Percentiles rank a stretch among this genome's conserved stretches.
phyloP scores from a whole-genome alignment of 1,140 invertebrate species.

The Dendroctonus ponderosae region DNA sequence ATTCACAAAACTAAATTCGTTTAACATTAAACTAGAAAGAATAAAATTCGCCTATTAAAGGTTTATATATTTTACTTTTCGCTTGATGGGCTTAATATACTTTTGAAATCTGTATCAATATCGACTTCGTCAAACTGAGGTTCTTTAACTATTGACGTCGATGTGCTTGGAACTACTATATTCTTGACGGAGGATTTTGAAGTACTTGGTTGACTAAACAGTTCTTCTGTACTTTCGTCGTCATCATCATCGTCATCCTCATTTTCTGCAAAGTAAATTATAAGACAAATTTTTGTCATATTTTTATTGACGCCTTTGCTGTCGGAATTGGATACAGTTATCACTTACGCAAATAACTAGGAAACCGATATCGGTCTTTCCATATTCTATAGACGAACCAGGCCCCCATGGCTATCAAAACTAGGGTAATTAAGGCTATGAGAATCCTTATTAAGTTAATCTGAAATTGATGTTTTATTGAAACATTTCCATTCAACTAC shows the following conservation, averaged over 20 bases:
- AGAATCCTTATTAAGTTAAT: constrained; percentile 29
- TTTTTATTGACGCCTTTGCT: not conserved
- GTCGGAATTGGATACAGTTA: not conserved
- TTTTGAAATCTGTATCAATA: constrained; percentile 38
- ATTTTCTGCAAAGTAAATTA: not conserved
- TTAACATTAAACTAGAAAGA: too few species aligned
- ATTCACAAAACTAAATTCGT: too few species aligned
- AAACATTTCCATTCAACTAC: not conserved
- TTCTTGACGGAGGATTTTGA: constrained; percentile 20
- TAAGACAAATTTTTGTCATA: constrained; percentile 6
- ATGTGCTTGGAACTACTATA: constrained; percentile 19
- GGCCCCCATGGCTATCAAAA: constrained; percentile 29
- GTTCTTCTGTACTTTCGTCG: constrained; percentile 38
- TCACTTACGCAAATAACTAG: constrained; percentile 33
- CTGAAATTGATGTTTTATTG: constrained; percentile 17
- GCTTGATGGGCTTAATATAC: constrained; percentile 35
- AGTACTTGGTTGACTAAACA: constrained; percentile 36
- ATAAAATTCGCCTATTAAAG: too few species aligned
- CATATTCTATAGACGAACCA: constrained; percentile 33
- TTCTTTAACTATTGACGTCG: constrained; percentile 10
- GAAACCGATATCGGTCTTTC: constrained; percentile 34
- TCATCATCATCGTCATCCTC: constrained; percentile 35
- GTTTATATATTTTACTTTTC: constrained; percentile 16
- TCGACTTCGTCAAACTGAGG: constrained; percentile 25
- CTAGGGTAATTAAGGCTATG: constrained; percentile 29